phyloP scores from a whole-genome alignment of 2,113 vertebrate species.

The Corydoras maculifer region DNA sequence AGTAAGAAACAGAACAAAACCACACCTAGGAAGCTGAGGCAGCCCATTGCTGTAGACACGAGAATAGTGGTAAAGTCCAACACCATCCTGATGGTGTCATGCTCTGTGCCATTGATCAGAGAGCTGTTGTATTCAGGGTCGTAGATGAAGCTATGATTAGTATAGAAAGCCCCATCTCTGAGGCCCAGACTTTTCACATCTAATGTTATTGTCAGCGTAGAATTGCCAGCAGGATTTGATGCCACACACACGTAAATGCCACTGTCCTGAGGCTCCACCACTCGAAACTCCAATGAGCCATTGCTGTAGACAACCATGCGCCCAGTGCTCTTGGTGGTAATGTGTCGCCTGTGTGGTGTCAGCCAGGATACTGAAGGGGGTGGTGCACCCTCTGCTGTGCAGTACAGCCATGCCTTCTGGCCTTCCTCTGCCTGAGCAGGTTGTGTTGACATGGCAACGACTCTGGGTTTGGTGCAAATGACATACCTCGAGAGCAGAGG shows the following conservation, averaged over 20 bases:
- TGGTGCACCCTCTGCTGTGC: slow-evolving; percentile 85
- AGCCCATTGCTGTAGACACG: slow-evolving; percentile 97
- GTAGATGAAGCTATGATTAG: slow-evolving; percentile 89
- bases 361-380: slow-evolving; percentile 86
- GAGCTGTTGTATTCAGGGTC: slow-evolving; percentile 89
- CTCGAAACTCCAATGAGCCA: slow-evolving; percentile 89
- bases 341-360: slow-evolving; percentile 85
- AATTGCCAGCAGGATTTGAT: slow-evolving; percentile 90
- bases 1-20: slow-evolving; percentile 95
- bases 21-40: slow-evolving; percentile 94
- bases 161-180: slow-evolving; percentile 78
- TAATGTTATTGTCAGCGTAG: slow-evolving; percentile 85
- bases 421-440: slow-evolving; percentile 86
- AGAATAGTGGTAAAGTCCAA: slow-evolving; percentile 97
- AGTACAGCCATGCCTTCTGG: slow-evolving; percentile 85
- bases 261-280: slow-evolving; percentile 92
- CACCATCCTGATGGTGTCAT: slow-evolving; percentile 88
- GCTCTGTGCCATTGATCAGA: slow-evolving; percentile 82
- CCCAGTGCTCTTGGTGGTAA: slow-evolving; percentile 88
- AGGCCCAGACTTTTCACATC: slow-evolving; percentile 80
- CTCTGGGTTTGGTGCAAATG: slow-evolving; percentile 85
- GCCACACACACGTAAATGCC: slow-evolving; percentile 92
- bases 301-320: slow-evolving; percentile 87
- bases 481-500: slow-evolving; percentile 85
- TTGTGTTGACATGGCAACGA: slow-evolving; percentile 84